phyloP scores from a whole-genome alignment of 1,140 invertebrate species.

The Diorhabda sublineata region DNA sequence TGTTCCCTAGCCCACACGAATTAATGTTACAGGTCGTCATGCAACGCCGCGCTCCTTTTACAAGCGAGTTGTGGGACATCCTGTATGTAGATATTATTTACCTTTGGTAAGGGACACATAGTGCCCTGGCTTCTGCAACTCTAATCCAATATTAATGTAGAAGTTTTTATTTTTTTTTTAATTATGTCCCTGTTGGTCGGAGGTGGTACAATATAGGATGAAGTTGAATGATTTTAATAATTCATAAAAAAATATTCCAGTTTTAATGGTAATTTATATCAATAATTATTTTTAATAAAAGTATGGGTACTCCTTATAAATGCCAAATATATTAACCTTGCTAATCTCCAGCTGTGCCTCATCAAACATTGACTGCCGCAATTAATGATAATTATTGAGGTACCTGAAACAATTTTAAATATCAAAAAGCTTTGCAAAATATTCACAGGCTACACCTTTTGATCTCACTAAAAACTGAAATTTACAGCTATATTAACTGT shows the following conservation, averaged over 20 bases:
- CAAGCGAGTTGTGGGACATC: conserved; percentile 4
- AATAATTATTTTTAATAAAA: not conserved
- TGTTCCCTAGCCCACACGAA: conserved; percentile 8
- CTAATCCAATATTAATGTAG: conserved; percentile 16
- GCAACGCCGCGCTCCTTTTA: not conserved
- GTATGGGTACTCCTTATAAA: not conserved
- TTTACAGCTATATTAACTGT: no score
- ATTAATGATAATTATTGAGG: no score
- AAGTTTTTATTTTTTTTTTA: not conserved
- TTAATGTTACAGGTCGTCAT: not conserved
- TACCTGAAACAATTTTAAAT: no score
- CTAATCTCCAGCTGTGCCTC: no score
- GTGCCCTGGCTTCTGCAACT: conserved; percentile 8
- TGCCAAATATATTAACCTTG: no score
- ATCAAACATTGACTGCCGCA: no score
- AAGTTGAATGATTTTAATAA: not conserved
- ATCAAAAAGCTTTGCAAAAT: no score
- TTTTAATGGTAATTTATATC: not conserved
- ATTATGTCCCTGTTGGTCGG: not conserved
- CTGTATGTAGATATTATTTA: conserved; percentile 5
- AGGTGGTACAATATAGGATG: not conserved
- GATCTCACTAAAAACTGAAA: no score
- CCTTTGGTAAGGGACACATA: not conserved
- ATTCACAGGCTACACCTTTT: no score
- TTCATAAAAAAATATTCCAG: not conserved